phyloP scores from a whole-genome alignment of 2,888 invertebrate species.

The Keiferia lycopersicella region DNA sequence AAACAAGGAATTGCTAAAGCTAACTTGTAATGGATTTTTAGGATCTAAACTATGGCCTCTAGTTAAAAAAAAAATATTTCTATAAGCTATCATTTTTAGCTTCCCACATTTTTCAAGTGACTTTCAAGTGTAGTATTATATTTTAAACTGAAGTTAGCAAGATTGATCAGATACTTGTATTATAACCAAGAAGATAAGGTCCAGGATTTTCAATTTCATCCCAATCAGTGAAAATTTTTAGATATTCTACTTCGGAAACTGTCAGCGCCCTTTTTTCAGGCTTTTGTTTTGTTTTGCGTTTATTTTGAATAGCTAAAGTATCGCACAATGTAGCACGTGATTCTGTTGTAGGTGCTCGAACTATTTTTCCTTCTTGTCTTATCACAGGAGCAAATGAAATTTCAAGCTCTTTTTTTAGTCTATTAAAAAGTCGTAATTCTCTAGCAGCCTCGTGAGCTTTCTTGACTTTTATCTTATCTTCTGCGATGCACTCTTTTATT shows the following conservation, averaged over 20 bases:
- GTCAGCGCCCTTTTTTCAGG: constrained; percentile 41
- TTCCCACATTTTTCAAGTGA: too few relatives aligned
- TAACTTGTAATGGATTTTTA: too few relatives aligned
- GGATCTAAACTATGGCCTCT: too few relatives aligned
- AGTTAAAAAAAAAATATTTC: too few relatives aligned
- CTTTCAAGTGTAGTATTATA: too few relatives aligned
- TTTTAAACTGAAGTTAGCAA: background rate
- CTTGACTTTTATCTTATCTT: constrained; percentile 73
- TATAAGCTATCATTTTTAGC: too few relatives aligned
- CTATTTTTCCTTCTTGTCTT: constrained; percentile 5
- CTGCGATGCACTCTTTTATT: constrained; percentile 73
- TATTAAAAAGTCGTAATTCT: constrained; percentile 77
- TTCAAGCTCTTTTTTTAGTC: constrained; percentile 68
- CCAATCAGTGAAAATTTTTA: constrained; percentile 70
- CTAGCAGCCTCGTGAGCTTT: constrained; percentile 79
- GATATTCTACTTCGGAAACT: constrained; percentile 63
- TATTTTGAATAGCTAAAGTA: background rate
- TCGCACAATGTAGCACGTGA: background rate
- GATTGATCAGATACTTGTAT: background rate
- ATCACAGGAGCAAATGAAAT: constrained; percentile 58
- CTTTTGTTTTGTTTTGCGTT: constrained; percentile 7
- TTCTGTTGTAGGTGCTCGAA: background rate
- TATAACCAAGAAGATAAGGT: constrained; percentile 43
- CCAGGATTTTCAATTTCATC: constrained; percentile 59
- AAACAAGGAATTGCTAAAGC: too few relatives aligned